Conservation (phyloP, 2,888 invertebrate genomes). For the Schizaphis graminum region DNA sequence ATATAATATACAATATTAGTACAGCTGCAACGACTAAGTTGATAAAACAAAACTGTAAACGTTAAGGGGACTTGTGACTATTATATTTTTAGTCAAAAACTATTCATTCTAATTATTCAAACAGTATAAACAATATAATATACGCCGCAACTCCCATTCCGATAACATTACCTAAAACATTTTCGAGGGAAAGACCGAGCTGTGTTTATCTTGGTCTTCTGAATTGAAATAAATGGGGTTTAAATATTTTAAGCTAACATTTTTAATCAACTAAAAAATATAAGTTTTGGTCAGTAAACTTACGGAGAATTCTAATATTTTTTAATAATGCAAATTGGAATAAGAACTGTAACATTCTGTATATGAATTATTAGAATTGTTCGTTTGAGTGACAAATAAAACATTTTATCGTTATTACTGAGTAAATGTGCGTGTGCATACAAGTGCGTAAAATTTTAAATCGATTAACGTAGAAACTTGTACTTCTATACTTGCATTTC, state of each 20-base stretch:
- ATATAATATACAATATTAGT: background rate
- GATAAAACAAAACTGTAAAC: background rate
- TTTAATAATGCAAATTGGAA: background rate
- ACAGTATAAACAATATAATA: background rate
- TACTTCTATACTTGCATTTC: background rate
- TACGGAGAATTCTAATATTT: background rate
- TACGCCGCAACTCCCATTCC: background rate
- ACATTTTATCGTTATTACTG: background rate
- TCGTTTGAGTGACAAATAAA: background rate
- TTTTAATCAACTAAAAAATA: background rate
- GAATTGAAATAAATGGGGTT: background rate
- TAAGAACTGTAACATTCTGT: background rate
- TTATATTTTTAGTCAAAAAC: background rate
- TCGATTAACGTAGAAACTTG: background rate
- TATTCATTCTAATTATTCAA: background rate
- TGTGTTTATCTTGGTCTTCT: background rate
- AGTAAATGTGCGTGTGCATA: background rate
- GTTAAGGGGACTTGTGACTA: background rate
- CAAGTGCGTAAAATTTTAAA: background rate
- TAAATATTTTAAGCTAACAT: background rate
- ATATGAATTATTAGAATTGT: too few relatives aligned
- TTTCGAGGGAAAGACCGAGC: background rate
- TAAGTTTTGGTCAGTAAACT: background rate
- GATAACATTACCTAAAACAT: background rate
- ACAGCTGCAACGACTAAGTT: background rate